Percentiles rank a stretch among this genome's conserved stretches.
phyloP scores from a whole-genome alignment of 2,113 vertebrate genomes.

The Equus przewalskii region DNA sequence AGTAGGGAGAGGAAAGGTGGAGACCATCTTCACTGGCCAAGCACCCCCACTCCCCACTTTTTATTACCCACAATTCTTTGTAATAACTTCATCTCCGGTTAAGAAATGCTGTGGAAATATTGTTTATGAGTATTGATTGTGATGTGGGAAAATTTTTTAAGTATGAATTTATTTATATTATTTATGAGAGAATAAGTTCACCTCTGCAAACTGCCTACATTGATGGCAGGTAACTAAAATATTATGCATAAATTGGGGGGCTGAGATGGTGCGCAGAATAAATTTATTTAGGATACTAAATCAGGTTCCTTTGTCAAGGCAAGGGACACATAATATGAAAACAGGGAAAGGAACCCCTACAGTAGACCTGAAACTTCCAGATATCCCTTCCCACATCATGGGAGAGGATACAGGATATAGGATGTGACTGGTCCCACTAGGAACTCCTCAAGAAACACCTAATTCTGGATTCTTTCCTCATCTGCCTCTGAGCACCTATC shows the following conservation, averaged over 20 bases:
- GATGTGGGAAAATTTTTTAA: not conserved
- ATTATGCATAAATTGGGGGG: not conserved
- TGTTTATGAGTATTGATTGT: not conserved
- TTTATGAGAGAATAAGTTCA: not conserved
- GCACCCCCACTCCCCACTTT: not conserved
- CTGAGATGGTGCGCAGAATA: not conserved
- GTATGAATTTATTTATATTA: not conserved
- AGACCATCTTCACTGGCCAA: not conserved
- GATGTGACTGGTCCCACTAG: accelerated
- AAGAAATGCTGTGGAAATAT: not conserved
- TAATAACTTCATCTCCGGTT: slow-evolving; percentile 16
- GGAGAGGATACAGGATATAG: not conserved
- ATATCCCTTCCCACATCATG: not conserved
- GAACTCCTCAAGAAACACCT: not conserved
- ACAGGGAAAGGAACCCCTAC: not conserved
- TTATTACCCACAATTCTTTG: not conserved
- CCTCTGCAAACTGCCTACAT: not conserved
- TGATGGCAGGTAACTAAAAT: not conserved
- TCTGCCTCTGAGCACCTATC: not conserved
- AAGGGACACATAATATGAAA: not conserved
- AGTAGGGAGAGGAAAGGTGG: not conserved
- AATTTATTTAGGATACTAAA: not conserved
- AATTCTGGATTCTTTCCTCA: not conserved
- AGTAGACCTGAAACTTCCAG: not conserved
- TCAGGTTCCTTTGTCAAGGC: not conserved